Evolutionary conservation across 2,797 vertebrate species (phyloP).

Genomic region (Gambusia yucatana): DNA sequence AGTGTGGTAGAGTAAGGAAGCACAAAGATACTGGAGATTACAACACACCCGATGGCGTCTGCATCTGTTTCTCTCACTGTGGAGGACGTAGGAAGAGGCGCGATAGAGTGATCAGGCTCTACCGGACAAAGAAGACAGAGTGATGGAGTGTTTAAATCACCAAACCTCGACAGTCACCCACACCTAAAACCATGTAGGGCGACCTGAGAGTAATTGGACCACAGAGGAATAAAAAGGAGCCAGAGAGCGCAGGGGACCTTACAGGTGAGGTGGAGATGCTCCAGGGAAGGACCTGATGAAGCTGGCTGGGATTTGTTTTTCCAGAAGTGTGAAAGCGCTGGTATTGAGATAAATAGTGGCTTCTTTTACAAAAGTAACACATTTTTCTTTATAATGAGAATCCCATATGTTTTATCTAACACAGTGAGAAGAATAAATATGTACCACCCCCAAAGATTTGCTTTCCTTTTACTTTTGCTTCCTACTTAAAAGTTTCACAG

Average conservation of each 20-base stretch:
- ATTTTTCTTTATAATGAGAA: neutral
- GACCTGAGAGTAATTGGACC: conserved; percentile 1
- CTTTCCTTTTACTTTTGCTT: neutral
- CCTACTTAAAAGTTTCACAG: neutral
- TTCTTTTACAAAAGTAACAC: conserved; percentile 1
- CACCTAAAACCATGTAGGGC: neutral
- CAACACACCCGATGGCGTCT: neutral
- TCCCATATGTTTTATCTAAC: conserved; percentile 6
- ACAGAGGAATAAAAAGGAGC: conserved; percentile 1
- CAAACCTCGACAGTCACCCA: neutral
- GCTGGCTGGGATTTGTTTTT: neutral
- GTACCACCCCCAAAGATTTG: neutral
- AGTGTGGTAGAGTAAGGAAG: neutral
- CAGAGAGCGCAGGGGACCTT: neutral
- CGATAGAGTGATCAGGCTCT: neutral
- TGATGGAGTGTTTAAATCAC: conserved; percentile 1
- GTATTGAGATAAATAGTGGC: neutral
- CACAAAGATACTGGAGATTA: neutral
- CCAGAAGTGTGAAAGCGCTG: neutral
- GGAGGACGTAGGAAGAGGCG: conserved; percentile 8
- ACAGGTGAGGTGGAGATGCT: neutral
- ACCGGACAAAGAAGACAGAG: neutral
- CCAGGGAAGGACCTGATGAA: neutral
- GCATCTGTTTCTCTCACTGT: conserved; percentile 9
- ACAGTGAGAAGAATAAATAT: neutral